Conservation (phyloP, 2,888 invertebrate genomes). For the Parelbella ahira region DNA sequence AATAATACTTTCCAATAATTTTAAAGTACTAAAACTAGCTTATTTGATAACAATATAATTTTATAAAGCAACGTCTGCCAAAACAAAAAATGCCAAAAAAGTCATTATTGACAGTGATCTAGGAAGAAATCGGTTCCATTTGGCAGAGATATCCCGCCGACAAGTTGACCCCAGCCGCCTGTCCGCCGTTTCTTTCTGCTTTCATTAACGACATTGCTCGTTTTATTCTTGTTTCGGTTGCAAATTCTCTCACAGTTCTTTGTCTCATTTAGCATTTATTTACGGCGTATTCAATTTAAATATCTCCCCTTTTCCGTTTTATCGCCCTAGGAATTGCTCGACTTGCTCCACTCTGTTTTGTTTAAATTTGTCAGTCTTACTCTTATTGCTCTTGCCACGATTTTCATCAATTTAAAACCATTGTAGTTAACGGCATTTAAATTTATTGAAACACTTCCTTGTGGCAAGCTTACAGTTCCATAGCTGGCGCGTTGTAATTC, state of each 20-base stretch:
- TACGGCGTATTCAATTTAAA: constrained; percentile 76
- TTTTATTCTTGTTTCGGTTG: constrained; percentile 71
- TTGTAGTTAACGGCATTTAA: constrained; percentile 12
- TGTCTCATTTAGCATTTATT: constrained; percentile 77
- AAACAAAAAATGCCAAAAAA: too few species aligned
- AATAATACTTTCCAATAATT: too few species aligned
- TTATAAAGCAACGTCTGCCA: too few species aligned
- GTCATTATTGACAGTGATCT: too few species aligned
- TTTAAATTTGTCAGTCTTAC: constrained; percentile 64
- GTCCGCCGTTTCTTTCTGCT: constrained; percentile 42
- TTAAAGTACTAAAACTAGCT: too few species aligned
- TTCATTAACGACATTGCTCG: constrained; percentile 71
- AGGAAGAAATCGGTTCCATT: constrained; percentile 12
- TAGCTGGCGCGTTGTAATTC: too few species aligned
- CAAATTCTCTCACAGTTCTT: constrained; percentile 68
- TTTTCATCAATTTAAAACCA: constrained; percentile 33
- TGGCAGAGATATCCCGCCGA: constrained; percentile 9
- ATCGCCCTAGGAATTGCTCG: constrained; percentile 63
- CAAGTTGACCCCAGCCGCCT: constrained; percentile 25
- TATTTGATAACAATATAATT: too few species aligned
- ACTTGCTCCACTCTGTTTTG: constrained; percentile 60
- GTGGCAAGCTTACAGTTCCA: too few species aligned
- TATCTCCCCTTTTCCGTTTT: constrained; percentile 69
- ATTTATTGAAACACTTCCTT: constrained; percentile 8
- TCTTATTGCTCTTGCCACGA: constrained; percentile 50